Conservation (phyloP, 2,888 invertebrate species). For the Theretra japonica region DNA sequence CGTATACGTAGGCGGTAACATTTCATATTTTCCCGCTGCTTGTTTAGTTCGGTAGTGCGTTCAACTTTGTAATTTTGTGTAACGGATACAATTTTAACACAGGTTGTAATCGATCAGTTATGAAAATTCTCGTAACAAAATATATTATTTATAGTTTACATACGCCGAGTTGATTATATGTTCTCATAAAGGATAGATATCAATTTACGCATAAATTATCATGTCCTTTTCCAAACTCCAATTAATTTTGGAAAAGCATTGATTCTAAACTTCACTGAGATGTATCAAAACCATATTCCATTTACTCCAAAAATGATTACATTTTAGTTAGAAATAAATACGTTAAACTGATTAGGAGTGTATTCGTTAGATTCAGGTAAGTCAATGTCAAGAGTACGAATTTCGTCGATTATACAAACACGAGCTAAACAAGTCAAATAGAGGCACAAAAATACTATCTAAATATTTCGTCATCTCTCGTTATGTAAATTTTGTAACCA, state of each 20-base stretch:
- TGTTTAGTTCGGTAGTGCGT: neutral
- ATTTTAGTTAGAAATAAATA: too few species aligned
- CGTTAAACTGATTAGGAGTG: neutral
- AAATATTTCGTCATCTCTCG: slow-evolving; percentile 31
- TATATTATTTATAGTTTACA: too few species aligned
- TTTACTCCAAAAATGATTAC: too few species aligned
- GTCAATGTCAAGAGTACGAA: neutral
- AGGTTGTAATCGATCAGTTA: neutral
- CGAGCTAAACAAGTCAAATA: slow-evolving; percentile 32
- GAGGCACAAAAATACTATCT: slow-evolving; percentile 28
- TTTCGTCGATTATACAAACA: slow-evolving; percentile 18
- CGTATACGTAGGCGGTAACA: slow-evolving; percentile 10
- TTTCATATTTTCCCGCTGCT: slow-evolving; percentile 2
- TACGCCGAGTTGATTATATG: too few species aligned
- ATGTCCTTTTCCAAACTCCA: too few species aligned
- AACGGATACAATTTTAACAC: too few species aligned
- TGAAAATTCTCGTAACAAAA: neutral
- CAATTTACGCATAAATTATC: neutral
- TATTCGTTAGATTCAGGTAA: neutral
- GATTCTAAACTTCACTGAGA: too few species aligned
- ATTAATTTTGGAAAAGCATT: too few species aligned
- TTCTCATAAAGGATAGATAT: too few species aligned
- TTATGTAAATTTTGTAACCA: slow-evolving; percentile 1
- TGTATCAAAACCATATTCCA: too few species aligned
- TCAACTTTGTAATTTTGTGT: neutral